A percentile compares a stretch with the other conserved stretches of the same genome.
phyloP scores from a whole-genome alignment of 2,797 vertebrate species.

The Sandelia bainsii region DNA sequence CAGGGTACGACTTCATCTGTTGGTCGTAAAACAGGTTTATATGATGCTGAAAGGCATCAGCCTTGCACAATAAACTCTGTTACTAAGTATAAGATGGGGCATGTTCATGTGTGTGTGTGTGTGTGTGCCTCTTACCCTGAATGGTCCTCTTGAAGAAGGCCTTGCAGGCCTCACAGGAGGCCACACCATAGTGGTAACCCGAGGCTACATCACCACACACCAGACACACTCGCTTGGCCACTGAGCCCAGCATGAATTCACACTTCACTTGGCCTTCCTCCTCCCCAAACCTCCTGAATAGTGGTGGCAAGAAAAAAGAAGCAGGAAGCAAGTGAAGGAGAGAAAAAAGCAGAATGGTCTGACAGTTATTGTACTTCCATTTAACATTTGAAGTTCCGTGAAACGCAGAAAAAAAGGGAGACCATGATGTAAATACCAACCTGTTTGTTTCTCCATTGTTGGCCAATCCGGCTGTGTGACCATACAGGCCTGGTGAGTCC shows the following conservation, averaged over 20 bases:
- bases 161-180: conserved; percentile 98
- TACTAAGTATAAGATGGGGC: conserved; percentile 45
- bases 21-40: conserved; percentile 76
- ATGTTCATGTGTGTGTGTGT: conserved; percentile 7
- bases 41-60: conserved; percentile 46
- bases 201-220: conserved; percentile 98
- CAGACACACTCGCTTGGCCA: conserved; percentile 96
- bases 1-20: conserved; percentile 51
- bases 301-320: conserved; percentile 6
- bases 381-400: not conserved
- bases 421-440: conserved; percentile 44
- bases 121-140: conserved; percentile 88
- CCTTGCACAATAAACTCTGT: conserved; percentile 46
- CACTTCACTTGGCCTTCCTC: conserved; percentile 95
- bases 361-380: not conserved
- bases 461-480: conserved; percentile 57
- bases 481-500: conserved; percentile 70
- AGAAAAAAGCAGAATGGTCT: not conserved
- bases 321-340: conserved; percentile 10
- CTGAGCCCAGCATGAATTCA: conserved; percentile 94
- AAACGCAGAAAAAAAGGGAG: conserved; percentile 8
- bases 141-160: conserved; percentile 99
- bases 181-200: conserved; percentile 98
- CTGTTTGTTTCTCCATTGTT: conserved; percentile 68
- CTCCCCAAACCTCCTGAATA: conserved; percentile 80